Evolutionary conservation across 2,113 vertebrate genomes (phyloP).

Genomic region (Baryphthengus martii): DNA sequence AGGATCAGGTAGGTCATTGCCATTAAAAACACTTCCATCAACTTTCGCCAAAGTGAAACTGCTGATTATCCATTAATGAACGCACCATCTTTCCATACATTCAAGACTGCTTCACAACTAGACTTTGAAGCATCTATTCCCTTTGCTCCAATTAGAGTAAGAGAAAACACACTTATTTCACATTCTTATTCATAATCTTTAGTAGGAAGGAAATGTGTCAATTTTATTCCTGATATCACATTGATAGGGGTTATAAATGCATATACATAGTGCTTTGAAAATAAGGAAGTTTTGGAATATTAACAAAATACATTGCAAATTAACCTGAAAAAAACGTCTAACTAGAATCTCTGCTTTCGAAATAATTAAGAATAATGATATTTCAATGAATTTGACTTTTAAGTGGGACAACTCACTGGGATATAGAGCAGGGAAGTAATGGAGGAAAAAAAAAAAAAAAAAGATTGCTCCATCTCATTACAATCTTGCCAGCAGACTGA

Average conservation of each 20-base stretch:
- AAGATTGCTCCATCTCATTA: neutral
- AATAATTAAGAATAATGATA: neutral
- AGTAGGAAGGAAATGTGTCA: neutral
- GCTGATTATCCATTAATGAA: neutral
- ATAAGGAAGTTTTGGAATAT: neutral
- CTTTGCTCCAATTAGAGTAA: neutral
- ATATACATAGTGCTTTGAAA: neutral
- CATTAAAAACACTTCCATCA: neutral
- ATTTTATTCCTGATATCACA: neutral
- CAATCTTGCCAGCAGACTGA: neutral
- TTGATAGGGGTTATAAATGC: neutral
- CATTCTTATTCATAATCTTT: neutral
- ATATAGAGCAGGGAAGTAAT: neutral
- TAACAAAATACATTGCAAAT: neutral
- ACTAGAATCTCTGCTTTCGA: neutral
- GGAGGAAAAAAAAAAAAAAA: too few relatives aligned
- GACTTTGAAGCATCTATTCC: neutral
- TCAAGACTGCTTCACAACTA: neutral
- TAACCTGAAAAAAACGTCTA: neutral
- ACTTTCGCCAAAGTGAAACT: neutral
- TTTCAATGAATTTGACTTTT: neutral
- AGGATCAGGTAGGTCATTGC: constrained; percentile 7
- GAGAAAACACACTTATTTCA: neutral
- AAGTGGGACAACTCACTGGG: neutral
- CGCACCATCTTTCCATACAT: neutral